Evolutionary conservation across 2,888 invertebrate genomes (phyloP).

Genomic region (Clivina fossor): DNA sequence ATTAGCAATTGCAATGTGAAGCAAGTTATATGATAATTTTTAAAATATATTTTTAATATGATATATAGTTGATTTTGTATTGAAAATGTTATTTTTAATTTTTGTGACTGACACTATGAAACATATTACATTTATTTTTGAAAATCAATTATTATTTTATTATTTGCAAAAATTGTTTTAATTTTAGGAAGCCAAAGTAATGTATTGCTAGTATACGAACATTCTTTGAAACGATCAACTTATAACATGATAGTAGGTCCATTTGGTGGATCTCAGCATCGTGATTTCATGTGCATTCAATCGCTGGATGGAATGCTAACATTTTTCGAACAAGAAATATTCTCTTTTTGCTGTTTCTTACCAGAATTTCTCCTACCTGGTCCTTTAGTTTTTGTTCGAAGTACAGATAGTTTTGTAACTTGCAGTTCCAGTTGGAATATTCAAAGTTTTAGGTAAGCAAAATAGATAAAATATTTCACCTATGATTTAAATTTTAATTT

Average conservation of each 20-base stretch:
- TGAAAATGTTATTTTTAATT: not conserved
- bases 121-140: too few species aligned
- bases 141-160: constrained; percentile 5
- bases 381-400: constrained; percentile 77
- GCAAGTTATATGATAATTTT: too few species aligned
- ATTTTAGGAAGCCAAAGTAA: constrained; percentile 68
- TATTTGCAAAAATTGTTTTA: constrained; percentile 2
- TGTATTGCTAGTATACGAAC: constrained; percentile 75
- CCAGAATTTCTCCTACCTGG: constrained; percentile 81
- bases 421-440: constrained; percentile 79
- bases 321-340: constrained; percentile 92
- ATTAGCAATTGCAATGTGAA: too few species aligned
- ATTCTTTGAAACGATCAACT: constrained; percentile 75
- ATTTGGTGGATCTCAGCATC: constrained; percentile 80
- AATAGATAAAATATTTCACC: not conserved
- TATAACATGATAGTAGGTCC: constrained; percentile 78
- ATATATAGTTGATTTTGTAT: too few species aligned
- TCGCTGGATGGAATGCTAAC: constrained; percentile 86
- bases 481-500: constrained; percentile 34
- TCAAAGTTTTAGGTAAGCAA: constrained; percentile 78
- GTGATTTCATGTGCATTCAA: constrained; percentile 90
- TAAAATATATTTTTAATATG: too few species aligned
- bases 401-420: constrained; percentile 84
- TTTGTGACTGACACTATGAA: not conserved
- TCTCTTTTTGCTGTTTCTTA: constrained; percentile 78